phyloP scores from a whole-genome alignment of 1,140 invertebrate genomes.

The Drosophila kepulauana region DNA sequence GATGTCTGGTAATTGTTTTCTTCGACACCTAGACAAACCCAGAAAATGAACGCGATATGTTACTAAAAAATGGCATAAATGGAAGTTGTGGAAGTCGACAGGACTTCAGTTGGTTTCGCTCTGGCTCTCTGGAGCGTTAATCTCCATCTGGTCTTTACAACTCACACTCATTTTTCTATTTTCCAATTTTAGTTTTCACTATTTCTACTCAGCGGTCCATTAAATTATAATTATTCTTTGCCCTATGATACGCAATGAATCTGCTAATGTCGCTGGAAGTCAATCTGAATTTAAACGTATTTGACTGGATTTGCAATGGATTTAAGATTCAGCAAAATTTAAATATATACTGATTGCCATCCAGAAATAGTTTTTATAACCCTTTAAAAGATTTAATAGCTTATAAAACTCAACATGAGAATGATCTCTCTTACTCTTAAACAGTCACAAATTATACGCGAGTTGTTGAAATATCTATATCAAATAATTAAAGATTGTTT shows the following conservation, averaged over 20 bases:
- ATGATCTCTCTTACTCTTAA: background rate
- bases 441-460: background rate
- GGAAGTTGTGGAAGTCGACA: background rate
- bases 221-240: constrained; percentile 60
- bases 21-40: constrained; percentile 45
- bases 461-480: background rate
- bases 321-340: constrained; percentile 62
- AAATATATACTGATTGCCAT: constrained; percentile 69
- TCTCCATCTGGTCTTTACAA: constrained; percentile 53
- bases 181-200: constrained; percentile 64
- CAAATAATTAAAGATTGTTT: background rate
- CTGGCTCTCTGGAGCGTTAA: constrained; percentile 53
- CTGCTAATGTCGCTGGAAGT: background rate
- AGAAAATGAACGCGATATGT: background rate
- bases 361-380: constrained; percentile 22
- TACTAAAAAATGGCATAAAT: background rate
- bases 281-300: background rate
- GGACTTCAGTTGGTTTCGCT: background rate
- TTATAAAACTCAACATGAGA: background rate
- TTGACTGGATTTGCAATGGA: background rate
- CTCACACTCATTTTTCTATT: constrained; percentile 1
- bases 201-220: constrained; percentile 71
- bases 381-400: background rate
- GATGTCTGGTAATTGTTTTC: constrained; percentile 75
- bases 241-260: constrained; percentile 24